Evolutionary conservation across 2,797 vertebrate species (phyloP), one percentile per base, ranked within the genome.

Genomic region (Lagorchestes hirsutus): DNA sequence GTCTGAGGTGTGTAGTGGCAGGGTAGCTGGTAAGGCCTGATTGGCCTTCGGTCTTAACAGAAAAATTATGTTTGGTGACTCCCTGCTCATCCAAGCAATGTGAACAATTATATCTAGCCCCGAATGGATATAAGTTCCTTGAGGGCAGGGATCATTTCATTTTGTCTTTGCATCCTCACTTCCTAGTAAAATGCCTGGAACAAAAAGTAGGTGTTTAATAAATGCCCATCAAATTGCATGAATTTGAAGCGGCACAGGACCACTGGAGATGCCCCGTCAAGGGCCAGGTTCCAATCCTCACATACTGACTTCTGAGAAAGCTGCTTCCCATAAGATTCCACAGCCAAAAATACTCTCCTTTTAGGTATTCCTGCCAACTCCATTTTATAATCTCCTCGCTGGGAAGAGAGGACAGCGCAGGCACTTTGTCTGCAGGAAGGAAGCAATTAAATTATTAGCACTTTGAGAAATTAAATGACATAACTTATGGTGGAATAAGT

Each of bases 371-470:
- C 97, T 97, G 98, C 93, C 98, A 98, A 97, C 96, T 96, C 94
- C 95, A 95, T 98, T 96, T 98, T 97, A 97, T 98, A 98, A 98
- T 98, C 97, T 90, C 98, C 94, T 90, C 90, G 94, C 97, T 12
- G 96, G 98, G 96, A 97, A 96, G 96, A 97, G 97, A 97, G 98
- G 98, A 90, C 91, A 50, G 96, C 16, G 92, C 93, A 98, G 96
- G 98, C 98, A 98, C 98, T 99, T 98, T 98, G 97, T 98, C 98
- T 95, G 96, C 98, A 98, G 98, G 99, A 99, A 99, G 99, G 99
- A 99, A 99, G 98, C 98, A 98, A 99, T 99, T 98, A 99, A 98
- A 98, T 98, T 98, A 98, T 98, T 98, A 99, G 98, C 98, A 99
- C 98, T 99, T 98, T 99, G 98, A 99, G 98, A 99, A 98, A 99